These are phyloP conservation scores for Drosophila navojoa DNA, from an alignment of 1,140 invertebrate species.

Conservation along the genomic window DNA sequence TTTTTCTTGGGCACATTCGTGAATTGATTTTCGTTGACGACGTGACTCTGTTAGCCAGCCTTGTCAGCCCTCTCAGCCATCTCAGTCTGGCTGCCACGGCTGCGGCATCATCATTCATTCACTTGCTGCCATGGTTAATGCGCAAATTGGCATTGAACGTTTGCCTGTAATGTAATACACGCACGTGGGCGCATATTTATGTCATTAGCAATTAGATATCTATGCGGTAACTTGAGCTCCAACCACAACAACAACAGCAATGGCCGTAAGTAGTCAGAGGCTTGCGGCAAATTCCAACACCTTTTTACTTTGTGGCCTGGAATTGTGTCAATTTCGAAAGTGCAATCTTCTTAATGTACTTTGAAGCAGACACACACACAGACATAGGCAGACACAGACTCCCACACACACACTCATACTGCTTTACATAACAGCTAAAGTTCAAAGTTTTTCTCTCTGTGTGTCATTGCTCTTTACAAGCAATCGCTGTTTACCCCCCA, in stretches of 20 bases:
- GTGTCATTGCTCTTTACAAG: constrained; percentile 50
- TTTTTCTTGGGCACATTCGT: constrained; percentile 29
- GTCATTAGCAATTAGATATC: constrained; percentile 63
- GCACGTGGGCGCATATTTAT: constrained; percentile 68
- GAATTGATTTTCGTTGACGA: constrained; percentile 47
- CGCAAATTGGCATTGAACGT: constrained; percentile 65
- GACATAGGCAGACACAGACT: constrained; percentile 17
- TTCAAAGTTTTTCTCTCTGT: not conserved
- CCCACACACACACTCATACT: constrained; percentile 10
- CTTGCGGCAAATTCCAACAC: constrained; percentile 17
- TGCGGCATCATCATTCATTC: constrained; percentile 70
- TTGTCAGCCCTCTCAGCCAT: too few relatives aligned
- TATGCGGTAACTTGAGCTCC: too few relatives aligned
- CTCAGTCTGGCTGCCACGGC: not conserved
- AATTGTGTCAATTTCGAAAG: constrained; percentile 74
- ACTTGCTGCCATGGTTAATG: constrained; percentile 64
- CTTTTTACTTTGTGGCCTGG: constrained; percentile 40
- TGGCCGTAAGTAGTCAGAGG: not conserved
- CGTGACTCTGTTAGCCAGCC: constrained; percentile 36
- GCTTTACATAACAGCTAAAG: constrained; percentile 40
- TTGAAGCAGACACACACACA: constrained; percentile 40
- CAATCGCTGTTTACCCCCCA: constrained; percentile 48
- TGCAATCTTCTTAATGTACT: constrained; percentile 81
- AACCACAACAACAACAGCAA: not conserved
- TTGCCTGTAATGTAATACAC: constrained; percentile 65